These are phyloP conservation scores for Drepana falcataria DNA, from an alignment of 2,888 invertebrate genomes.

Conservation along the genomic window DNA sequence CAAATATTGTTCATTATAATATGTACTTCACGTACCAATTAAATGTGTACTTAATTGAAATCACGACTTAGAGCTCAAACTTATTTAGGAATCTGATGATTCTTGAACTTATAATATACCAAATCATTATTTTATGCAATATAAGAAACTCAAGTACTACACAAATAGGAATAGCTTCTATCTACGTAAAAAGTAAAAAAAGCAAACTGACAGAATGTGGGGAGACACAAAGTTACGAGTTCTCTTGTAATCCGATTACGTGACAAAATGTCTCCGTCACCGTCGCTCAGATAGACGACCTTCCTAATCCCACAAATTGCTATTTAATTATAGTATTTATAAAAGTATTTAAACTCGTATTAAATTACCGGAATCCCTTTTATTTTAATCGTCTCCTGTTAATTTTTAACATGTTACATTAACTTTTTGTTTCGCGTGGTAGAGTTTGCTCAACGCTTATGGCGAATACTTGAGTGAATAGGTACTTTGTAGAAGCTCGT, in stretches of 20 bases:
- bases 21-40: too few relatives aligned
- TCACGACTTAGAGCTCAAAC: too few relatives aligned
- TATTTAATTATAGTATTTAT: conserved; percentile 31
- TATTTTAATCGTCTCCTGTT: not conserved
- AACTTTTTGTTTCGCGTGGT: not conserved
- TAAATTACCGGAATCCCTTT: conserved; percentile 3
- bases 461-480: not conserved
- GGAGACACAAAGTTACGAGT: conserved; percentile 31
- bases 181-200: conserved; percentile 19
- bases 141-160: too few relatives aligned
- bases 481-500: too few relatives aligned
- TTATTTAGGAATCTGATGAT: too few relatives aligned
- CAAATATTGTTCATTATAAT: too few relatives aligned
- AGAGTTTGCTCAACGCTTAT: not conserved
- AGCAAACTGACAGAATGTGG: conserved; percentile 23
- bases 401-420: not conserved
- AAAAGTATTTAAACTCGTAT: conserved; percentile 18
- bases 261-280: conserved; percentile 45
- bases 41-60: too few relatives aligned
- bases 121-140: too few relatives aligned
- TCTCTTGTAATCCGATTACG: conserved; percentile 51
- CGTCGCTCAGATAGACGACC: conserved; percentile 26
- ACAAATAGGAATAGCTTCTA: not conserved
- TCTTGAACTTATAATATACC: too few relatives aligned
- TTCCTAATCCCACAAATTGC: conserved; percentile 43